A percentile compares a stretch with the other conserved stretches of the same genome.
Conservation (phyloP, 2,888 invertebrate species). For the Lepidocyrtoides sp. region DNA sequence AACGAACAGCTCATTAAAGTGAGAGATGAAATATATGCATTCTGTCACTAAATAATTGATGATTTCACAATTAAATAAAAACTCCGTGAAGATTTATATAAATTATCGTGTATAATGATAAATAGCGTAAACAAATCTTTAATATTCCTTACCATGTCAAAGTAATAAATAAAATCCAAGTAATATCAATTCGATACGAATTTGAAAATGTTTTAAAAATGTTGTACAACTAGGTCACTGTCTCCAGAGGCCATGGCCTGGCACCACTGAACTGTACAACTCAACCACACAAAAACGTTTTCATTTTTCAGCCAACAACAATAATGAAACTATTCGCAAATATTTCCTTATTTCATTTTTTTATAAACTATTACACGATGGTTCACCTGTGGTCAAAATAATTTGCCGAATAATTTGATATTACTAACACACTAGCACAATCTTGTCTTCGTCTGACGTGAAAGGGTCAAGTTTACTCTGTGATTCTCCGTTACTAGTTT, state of each 20-base stretch:
- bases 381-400: slow-evolving; percentile 9
- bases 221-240: slow-evolving; percentile 37
- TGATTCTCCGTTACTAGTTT: neutral
- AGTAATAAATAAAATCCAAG: neutral
- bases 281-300: neutral
- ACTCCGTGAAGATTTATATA: too few relatives aligned
- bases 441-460: neutral
- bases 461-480: slow-evolving; percentile 33
- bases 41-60: neutral
- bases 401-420: neutral
- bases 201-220: neutral
- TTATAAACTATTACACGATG: slow-evolving; percentile 8
- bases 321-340: neutral
- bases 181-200: neutral
- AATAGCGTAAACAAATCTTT: neutral
- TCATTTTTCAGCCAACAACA: neutral
- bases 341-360: neutral
- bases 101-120: neutral
- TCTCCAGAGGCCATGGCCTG: slow-evolving; percentile 51
- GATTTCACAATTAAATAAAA: neutral
- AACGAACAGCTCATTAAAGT: neutral
- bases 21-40: neutral
- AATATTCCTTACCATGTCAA: slow-evolving; percentile 35
- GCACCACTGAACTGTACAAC: neutral
- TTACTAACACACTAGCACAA: slow-evolving; percentile 35